Evolutionary conservation across 1,140 invertebrate genomes (phyloP).

Genomic region (Drosophila watanabei): DNA sequence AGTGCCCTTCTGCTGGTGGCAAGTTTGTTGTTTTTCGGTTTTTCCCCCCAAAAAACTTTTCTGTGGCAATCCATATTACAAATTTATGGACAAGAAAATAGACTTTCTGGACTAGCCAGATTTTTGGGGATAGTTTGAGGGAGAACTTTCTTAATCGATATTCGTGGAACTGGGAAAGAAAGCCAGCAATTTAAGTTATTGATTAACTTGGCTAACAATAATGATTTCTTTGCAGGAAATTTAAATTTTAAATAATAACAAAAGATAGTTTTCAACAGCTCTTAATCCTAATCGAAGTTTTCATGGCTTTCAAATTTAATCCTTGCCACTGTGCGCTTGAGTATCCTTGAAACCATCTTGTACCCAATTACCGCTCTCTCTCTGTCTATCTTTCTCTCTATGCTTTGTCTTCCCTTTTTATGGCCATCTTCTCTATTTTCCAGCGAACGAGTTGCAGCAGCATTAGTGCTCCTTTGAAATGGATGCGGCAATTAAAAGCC

Average conservation of each 20-base stretch:
- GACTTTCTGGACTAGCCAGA: slow-evolving; percentile 19
- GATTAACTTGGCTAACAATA: background rate
- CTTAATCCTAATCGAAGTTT: slow-evolving; percentile 5
- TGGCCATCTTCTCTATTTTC: slow-evolving; percentile 12
- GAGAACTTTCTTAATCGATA: slow-evolving; percentile 39
- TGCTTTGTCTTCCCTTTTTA: slow-evolving; percentile 2
- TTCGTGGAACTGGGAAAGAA: background rate
- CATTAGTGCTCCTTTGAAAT: slow-evolving; percentile 52
- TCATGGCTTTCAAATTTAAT: background rate
- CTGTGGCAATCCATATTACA: slow-evolving; percentile 39
- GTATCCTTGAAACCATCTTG: slow-evolving; percentile 13
- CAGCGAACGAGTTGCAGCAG: slow-evolving; percentile 24
- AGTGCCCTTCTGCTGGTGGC: slow-evolving; percentile 24
- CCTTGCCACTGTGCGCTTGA: background rate
- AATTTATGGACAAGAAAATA: slow-evolving; percentile 44
- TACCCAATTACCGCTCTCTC: background rate
- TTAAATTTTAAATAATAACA: slow-evolving; percentile 1
- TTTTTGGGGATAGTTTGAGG: too few relatives aligned
- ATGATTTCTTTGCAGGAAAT: background rate
- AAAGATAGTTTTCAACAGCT: background rate
- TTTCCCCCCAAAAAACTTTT: slow-evolving; percentile 2
- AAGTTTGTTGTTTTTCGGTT: slow-evolving; percentile 25
- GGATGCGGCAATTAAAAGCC: slow-evolving; percentile 58
- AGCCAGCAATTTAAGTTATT: slow-evolving; percentile 17
- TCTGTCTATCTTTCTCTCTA: background rate